Conservation (phyloP, 2,888 invertebrate species). For the Chorisops tibialis region DNA sequence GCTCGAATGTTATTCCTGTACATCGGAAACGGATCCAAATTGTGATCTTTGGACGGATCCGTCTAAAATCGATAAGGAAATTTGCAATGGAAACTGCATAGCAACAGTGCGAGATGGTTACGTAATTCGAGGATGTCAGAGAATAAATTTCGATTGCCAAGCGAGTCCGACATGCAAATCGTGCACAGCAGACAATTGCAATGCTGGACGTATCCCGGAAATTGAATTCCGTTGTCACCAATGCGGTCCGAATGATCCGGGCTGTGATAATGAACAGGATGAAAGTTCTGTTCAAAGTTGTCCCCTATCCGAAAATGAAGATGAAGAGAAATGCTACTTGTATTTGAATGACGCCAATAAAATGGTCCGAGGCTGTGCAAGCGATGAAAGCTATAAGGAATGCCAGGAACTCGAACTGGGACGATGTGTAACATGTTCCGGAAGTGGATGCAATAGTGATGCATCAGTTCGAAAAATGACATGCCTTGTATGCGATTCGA, state of each 20-base stretch:
- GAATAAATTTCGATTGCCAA: constrained; percentile 33
- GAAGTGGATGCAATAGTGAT: constrained; percentile 19
- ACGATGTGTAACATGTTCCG: constrained; percentile 5
- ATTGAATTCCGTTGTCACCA: constrained; percentile 38
- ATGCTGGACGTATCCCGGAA: constrained; percentile 37
- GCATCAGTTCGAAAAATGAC: neutral
- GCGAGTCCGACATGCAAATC: constrained; percentile 25
- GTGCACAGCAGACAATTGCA: constrained; percentile 34
- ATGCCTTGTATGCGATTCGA: neutral
- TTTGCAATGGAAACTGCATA: constrained; percentile 17
- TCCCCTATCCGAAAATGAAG: no score
- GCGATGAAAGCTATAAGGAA: constrained; percentile 3
- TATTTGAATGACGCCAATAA: constrained; percentile 21
- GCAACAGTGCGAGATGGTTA: constrained; percentile 5
- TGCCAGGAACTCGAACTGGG: neutral
- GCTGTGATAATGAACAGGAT: neutral
- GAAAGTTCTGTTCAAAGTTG: no score
- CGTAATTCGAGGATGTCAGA: constrained; percentile 12
- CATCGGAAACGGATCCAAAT: constrained; percentile 17
- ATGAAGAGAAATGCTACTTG: constrained; percentile 10
- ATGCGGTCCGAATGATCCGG: constrained; percentile 31
- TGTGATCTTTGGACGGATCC: constrained; percentile 18
- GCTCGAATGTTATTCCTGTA: constrained; percentile 34
- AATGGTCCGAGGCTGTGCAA: constrained; percentile 25
- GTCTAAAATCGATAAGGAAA: neutral